Conservation (phyloP, 64 coral and sea anemone species). For the Actinia equina region DNA sequence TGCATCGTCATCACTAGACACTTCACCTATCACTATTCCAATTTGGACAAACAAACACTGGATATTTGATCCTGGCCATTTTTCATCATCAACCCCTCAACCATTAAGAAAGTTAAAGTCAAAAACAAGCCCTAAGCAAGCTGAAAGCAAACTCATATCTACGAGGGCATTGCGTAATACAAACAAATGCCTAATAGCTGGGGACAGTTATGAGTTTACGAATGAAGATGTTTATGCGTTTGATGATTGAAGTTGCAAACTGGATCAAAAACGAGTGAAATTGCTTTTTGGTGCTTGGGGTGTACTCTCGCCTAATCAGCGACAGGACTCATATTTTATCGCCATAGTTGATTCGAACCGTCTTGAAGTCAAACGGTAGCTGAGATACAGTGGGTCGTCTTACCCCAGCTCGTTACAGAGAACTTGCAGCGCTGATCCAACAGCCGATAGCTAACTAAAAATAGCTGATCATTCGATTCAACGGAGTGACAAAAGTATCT, state of each 20-base stretch:
- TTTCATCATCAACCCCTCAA: conserved; percentile 7
- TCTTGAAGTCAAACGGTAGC: too few species aligned
- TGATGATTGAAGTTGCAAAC: background rate
- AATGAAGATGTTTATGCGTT: conserved; percentile 22
- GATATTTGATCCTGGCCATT: conserved; percentile 10
- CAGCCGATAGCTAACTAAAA: too few species aligned
- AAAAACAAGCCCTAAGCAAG: background rate
- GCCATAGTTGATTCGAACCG: too few species aligned
- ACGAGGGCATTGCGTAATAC: background rate
- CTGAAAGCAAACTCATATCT: background rate
- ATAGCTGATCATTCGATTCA: too few species aligned
- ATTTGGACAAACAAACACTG: background rate
- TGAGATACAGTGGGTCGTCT: too few species aligned
- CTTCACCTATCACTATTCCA: background rate
- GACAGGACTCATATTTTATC: too few species aligned
- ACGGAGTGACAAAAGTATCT: too few species aligned
- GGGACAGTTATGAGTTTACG: conserved; percentile 14
- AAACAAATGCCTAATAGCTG: background rate
- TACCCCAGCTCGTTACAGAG: too few species aligned
- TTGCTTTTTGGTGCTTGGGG: too few species aligned
- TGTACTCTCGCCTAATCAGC: too few species aligned
- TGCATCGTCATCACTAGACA: background rate
- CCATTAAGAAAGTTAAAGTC: background rate
- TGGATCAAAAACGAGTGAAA: too few species aligned
- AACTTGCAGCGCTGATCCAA: too few species aligned